Conservation (phyloP, 2,888 invertebrate species). For the Dioctria linearis region DNA sequence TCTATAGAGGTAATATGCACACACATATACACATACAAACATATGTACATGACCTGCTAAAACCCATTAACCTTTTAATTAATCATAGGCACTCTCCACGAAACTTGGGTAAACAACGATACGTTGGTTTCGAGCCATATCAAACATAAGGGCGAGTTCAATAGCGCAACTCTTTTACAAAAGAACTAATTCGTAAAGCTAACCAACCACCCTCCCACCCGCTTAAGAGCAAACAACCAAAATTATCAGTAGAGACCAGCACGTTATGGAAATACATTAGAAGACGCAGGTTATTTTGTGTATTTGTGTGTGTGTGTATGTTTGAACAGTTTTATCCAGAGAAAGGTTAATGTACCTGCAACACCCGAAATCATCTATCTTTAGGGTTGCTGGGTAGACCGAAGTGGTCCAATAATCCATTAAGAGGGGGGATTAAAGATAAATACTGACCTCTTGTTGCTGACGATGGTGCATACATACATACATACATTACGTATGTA, state of each 20-base stretch:
- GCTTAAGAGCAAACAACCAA: not conserved
- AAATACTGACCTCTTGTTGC: not conserved
- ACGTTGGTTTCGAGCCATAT: not conserved
- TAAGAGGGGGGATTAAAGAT: not conserved
- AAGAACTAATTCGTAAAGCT: conserved; percentile 1
- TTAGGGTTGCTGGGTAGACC: not conserved
- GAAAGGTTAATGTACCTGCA: conserved; percentile 3
- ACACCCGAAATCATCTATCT: not conserved
- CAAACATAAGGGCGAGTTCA: not conserved
- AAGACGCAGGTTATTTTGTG: not conserved
- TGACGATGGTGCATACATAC: not conserved
- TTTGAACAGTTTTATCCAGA: not conserved
- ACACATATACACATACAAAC: too few species aligned
- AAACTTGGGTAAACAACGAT: not conserved
- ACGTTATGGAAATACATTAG: not conserved
- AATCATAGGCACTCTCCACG: too few species aligned
- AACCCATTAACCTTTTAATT: too few species aligned
- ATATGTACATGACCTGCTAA: too few species aligned
- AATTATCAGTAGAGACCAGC: conserved; percentile 1
- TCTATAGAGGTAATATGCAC: too few species aligned
- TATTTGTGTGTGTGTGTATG: not conserved
- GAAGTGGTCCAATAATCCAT: not conserved
- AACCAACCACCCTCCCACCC: not conserved
- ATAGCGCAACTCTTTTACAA: not conserved
- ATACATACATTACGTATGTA: not conserved